Evolutionary conservation across 2,797 vertebrate species (phyloP), one percentile per base, ranked within the genome.

Genomic region (Pipistrellus nathusii): DNA sequence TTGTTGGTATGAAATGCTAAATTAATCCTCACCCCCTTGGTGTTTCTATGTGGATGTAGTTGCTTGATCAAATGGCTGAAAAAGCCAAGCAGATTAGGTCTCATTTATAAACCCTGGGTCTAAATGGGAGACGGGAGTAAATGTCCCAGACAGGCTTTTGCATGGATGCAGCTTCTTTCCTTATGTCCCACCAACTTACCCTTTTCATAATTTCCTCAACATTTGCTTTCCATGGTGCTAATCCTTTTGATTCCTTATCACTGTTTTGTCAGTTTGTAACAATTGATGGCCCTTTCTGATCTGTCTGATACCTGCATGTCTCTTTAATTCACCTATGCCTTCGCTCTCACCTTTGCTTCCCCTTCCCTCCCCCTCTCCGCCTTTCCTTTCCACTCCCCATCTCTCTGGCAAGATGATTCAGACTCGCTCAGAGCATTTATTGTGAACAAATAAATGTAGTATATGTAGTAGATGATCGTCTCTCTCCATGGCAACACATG

Each of bases 351-450:
- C 71, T 66, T 27, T 41, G 86, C 94, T 57, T 77, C 30, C 83
- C 23, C n/a, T n/a, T 75, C 59, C 81, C 18, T 69, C 51, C 38
- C 91, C 27, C 9, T 76, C 51, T 91, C 85, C 35, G 53, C 91
- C 44, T 44, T 87, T 32, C 6, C 77, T 78, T 64, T 85, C 80
- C 88, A 59, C 81, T 96, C 91, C 95, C 85, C 86, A 94, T 75
- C 93, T 76, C 75, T 97, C 95, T 93, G 96, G 95, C 96, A 95
- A 96, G 91, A 97, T 88, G 92, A 97, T 94, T 94, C 90, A n/a
- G 95, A 96, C 93, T 78, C 21, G 3, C 96, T 96, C 53, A 85
- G 95, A 93, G 71, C 94, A 91, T 94, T 96, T 95, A 94, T 96
- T 80, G 72, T 35, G 41, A 92, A 83, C 94, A 88, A 94, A 94